Evolutionary conservation across 2,797 vertebrate species (phyloP), one percentile per base, ranked within the genome.

Genomic region (Odontamblyopus lacepedii): DNA sequence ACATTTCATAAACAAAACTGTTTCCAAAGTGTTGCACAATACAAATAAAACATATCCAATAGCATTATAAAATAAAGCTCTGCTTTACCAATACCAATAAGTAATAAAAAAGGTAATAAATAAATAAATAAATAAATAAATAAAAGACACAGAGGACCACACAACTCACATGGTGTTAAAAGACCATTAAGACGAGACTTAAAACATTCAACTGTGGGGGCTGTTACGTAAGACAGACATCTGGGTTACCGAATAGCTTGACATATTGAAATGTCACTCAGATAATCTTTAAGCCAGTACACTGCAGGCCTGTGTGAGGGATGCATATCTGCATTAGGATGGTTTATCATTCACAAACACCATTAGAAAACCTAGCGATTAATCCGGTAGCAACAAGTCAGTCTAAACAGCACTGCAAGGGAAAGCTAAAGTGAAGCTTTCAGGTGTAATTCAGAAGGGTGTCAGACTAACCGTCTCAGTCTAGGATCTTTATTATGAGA

Each of bases 361-460:
- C 69, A 79, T 83, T 84, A 82, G 61, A 78, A 61, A 76, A 72
- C 60, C 9, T 18, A 60, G 26, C 53, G 69, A 80, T 78, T 83
- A 83, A 75, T 78, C 75, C 73, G 79, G 78, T 66, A 77, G 74
- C 29, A 1, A 73, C 41, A 69, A 70, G 64, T 74, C 70, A 74
- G 65, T 80, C 73, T 79, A 82, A 72, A 75, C 70, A 59, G 56
- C 0, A 18, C 66, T 67, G 71, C 56, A 74, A 81, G 78, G 11
- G 23, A 48, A 65, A 66, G 63, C 72, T 82, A 80, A 86, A 85
- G 74, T 62, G 72, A 50, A 66, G 27, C 56, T 68, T 76, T 74
- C 71, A 79, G 60, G 67, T 32, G 41, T 18, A 60, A 32, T 78
- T 67, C 29, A 66, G 63, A 66, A 50, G 27, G 13, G 23, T 65